These are phyloP conservation scores for Pelecanus crispus DNA, from an alignment of 2,113 vertebrate species.

Conservation along the genomic window DNA sequence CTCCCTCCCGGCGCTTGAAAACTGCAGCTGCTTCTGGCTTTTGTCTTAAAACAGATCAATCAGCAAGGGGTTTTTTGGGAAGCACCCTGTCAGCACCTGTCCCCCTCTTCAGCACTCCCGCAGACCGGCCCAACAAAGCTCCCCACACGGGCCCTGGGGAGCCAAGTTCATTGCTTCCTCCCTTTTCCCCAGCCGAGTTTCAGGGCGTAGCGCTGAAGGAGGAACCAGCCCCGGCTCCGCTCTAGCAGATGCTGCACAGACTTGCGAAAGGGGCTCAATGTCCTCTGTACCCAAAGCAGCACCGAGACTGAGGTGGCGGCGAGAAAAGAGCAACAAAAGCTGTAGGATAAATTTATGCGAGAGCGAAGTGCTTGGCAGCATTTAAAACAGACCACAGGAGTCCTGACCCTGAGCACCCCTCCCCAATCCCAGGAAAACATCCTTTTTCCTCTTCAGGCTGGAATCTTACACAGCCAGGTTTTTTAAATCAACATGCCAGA, in stretches of 20 bases:
- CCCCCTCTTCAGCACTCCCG: not conserved
- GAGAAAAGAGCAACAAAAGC: not conserved
- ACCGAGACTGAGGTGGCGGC: not conserved
- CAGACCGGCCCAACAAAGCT: not conserved
- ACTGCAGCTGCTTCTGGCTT: not conserved
- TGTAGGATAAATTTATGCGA: not conserved
- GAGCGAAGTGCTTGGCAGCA: not conserved
- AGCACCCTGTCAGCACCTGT: not conserved
- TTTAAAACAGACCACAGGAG: not conserved
- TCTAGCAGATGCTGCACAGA: not conserved
- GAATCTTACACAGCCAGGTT: fast-evolving
- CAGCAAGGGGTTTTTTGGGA: not conserved
- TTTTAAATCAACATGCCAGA: not conserved
- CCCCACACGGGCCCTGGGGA: fast-evolving
- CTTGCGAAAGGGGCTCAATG: fast-evolving
- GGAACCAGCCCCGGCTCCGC: not conserved
- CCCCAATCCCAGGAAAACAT: not conserved
- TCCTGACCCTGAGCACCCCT: not conserved
- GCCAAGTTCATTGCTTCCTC: too few species aligned
- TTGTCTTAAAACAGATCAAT: not conserved
- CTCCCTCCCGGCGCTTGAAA: not conserved
- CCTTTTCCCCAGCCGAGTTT: fast-evolving
- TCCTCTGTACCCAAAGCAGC: not conserved
- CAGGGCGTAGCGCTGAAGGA: not conserved
- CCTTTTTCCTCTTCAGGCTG: not conserved